Evolutionary conservation across 2,888 invertebrate genomes (phyloP), one percentile per base, ranked within the genome.

Genomic region (Phyto melanocephala): DNA sequence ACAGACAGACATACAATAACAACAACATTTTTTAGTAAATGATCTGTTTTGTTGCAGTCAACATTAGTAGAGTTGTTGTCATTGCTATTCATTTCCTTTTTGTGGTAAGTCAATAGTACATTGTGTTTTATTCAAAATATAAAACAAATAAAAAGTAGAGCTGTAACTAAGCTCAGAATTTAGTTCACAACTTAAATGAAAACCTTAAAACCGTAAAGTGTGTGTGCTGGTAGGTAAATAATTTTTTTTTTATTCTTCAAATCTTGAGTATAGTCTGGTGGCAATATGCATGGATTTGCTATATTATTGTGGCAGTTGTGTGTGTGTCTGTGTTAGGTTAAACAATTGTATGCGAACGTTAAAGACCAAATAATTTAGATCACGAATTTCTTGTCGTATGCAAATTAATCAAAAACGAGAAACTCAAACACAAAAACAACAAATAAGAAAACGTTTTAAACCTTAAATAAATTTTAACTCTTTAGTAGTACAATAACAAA

Each of bases 321-420:
- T 47, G 7, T 11, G 13, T 11, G 40, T n/a, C 13, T n/a, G 40
- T 40, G 13, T 45, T 15, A 65, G 37, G 11, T 33, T 33, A 37
- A 81, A 78, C 78, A 79, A 79, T 79, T 82, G 82, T 68, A 72
- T 79, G 82, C 82, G 75, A 79, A 79, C 79, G 87, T 88, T 79
- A 90, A 83, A 84, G 85, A 83, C 85, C 85, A 90, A 90, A 90
- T 89, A 90, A 90, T 90, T 90, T 90, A 88, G 89, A 90, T 91
- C 91, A 91, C 91, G 91, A 91, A 88, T 89, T 90, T 87, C 88
- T 89, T 91, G 91, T 91, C 90, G 89, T 91, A 91, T 91, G 91
- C 90, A 91, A 91, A 91, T 91, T 91, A 90, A 90, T 90, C 90
- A 90, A 91, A 90, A 88, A 87, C 87, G 87, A 86, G 87, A 86